Evolutionary conservation across 2,888 invertebrate species (phyloP), one percentile per base, ranked within the genome.

Genomic region (Cremastobaeus sp.): DNA sequence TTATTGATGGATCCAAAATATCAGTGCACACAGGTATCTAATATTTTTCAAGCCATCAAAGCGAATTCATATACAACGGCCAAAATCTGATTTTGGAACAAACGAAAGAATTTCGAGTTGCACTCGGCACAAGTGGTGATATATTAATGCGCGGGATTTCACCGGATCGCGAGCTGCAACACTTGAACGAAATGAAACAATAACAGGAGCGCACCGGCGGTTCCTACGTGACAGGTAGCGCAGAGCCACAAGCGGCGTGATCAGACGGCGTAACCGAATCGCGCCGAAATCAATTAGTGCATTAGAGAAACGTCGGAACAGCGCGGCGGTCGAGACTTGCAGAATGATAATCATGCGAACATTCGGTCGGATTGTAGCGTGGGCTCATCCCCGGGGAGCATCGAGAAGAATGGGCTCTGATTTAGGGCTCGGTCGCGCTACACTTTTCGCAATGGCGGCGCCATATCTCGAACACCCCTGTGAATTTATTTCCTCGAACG

Each of bases 401-500:
- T 54, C 52, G 65, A 48, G 70, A 73, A 70, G 69, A 74, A 78
- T 71, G 48, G 71, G 64, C 72, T 66, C 78, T 79, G 78, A 79
- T 77, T 78, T 76, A 74, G 77, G 76, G 76, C 72, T 66, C 62
- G 71, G 60, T 45, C 66, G 52, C 9, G 55, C 25, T 45, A 70
- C 75, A 37, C 65, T 68, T 60, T 50, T 57, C 34, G 64, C 30
- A 45, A 21, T 32, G 34, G 4, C 48, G 62, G 35, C 37, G 20
- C 50, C 52, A 32, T 60, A 52, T 62, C 48, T 18, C 14, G 21
- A 3, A 1, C 48, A 28, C 73, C 69, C 74, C 45, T 68, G 68
- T 43, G 73, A 80, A 81, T 81, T 81, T 81, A 81, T 81, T 80
- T 77, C 37, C 64, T 37, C 70, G 74, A 78, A 79, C 79, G 81